Conservation (phyloP, 2,888 invertebrate genomes). For the Chouioia cunea region DNA sequence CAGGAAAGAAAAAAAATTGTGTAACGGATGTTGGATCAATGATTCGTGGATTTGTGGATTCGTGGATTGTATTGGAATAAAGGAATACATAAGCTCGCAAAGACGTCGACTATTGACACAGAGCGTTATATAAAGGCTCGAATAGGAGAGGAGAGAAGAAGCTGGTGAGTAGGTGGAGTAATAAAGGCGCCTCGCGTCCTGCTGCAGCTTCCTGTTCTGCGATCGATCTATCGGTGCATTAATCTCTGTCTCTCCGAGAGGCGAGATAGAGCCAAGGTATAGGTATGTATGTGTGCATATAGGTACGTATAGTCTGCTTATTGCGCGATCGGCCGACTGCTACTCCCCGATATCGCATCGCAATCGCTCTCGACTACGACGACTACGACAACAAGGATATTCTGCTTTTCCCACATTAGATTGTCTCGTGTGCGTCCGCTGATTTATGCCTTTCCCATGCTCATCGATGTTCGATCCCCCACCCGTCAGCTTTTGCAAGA, state of each 20-base stretch:
- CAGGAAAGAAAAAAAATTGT: constrained; percentile 4
- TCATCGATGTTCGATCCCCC: constrained; percentile 20
- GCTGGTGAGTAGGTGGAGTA: constrained; percentile 15
- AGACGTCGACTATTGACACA: too few species aligned
- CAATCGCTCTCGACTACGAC: constrained; percentile 48
- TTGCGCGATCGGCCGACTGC: constrained; percentile 50
- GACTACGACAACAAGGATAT: constrained; percentile 49
- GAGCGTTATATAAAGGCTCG: constrained; percentile 24
- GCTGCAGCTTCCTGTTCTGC: constrained; percentile 26
- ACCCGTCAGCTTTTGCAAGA: neutral
- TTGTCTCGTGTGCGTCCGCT: constrained; percentile 50
- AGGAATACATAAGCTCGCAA: constrained; percentile 5
- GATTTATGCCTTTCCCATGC: constrained; percentile 54
- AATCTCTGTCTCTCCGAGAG: constrained; percentile 40
- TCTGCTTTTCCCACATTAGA: constrained; percentile 55
- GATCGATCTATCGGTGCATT: constrained; percentile 50
- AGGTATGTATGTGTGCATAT: neutral
- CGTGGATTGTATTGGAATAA: constrained; percentile 19
- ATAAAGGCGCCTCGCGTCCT: constrained; percentile 34
- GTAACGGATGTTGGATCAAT: neutral
- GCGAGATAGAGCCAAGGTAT: constrained; percentile 3
- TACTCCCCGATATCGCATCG: constrained; percentile 51
- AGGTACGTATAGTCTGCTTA: constrained; percentile 39
- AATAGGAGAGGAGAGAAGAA: constrained; percentile 1
- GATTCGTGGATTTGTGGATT: too few species aligned